Base-by-base conservation (phyloP, 2,888 invertebrate genomes). In the Poecilobothrus nobilitatus region DNA sequence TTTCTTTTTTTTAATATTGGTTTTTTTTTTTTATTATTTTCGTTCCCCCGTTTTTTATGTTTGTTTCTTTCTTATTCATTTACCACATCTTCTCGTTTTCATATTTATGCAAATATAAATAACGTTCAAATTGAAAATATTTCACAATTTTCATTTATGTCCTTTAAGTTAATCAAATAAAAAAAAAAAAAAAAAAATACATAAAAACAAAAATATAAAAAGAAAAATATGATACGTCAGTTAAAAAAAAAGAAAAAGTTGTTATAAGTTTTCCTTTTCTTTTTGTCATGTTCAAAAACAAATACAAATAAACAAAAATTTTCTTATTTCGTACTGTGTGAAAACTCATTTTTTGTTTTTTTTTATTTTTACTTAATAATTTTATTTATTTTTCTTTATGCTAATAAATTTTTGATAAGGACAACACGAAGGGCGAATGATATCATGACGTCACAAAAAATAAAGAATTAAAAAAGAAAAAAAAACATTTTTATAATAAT, bases 321-420 rank as follows among this genome's bases (percentile, higher is more conserved):
- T 37, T 37, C 37, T 10, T 12, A 37, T 37, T 37, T 37, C 12
- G 9, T 37, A 37, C 27, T 5, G 37, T 34, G 12, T 37, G 37
- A n/a, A n/a, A n/a, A n/a, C n/a, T 41, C 7, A 41, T 2, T 41
- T 18, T 53, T 53, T 53, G 18, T 18, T 53, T 53, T 41, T 41
- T 41, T 15, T n/a, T 12, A 15, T 53, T 37, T 53, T 53, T 53
- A 53, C 53, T 53, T 53, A 53, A 53, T 53, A 53, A 53, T 53
- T 53, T 53, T 53, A 53, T 53, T 53, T 53, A 53, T 53, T 53
- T 53, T 18, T 6, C n/a, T 53, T 53, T 53, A n/a, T 53, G 15
- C n/a, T 53, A 53, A 53, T 53, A 53, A 53, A 53, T 53, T 53
- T 53, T 53, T 18, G 53, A 53, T 53, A 53, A 53, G 53, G 53